These are phyloP conservation scores for Rugalucina vietnamica DNA, from an alignment of 2,888 invertebrate genomes.

Conservation along the genomic window DNA sequence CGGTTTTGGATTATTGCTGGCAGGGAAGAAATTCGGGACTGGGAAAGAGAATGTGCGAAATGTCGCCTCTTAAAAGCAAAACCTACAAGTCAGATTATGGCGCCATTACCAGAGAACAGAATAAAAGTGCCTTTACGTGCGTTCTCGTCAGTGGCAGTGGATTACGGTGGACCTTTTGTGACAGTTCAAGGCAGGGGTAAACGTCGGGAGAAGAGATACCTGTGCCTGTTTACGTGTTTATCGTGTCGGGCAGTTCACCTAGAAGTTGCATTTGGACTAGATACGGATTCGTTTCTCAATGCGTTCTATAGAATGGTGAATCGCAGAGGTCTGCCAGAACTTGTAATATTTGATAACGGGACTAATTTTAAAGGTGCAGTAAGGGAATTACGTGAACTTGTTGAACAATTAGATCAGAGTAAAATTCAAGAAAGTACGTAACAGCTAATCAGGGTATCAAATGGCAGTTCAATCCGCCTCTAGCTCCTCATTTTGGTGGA, in stretches of 20 bases:
- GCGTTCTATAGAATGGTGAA: constrained; percentile 46
- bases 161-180: constrained; percentile 47
- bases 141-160: constrained; percentile 33
- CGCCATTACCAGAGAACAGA: constrained; percentile 37
- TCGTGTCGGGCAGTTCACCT: constrained; percentile 51
- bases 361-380: constrained; percentile 53
- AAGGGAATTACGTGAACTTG: constrained; percentile 22
- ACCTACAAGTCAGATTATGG: constrained; percentile 30
- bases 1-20: constrained; percentile 46
- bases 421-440: constrained; percentile 34
- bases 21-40: constrained; percentile 45
- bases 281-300: too few species aligned
- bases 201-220: constrained; percentile 44
- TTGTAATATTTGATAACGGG: constrained; percentile 54
- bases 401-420: constrained; percentile 16
- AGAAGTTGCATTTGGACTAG: too few species aligned
- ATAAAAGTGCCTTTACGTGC: constrained; percentile 28
- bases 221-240: constrained; percentile 61
- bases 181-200: constrained; percentile 53
- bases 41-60: constrained; percentile 26
- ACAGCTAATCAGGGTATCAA: constrained; percentile 40
- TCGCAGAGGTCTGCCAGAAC: constrained; percentile 48
- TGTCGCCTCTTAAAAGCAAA: constrained; percentile 22
- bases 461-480: too few species aligned
- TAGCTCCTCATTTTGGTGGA: constrained; percentile 60